These are phyloP conservation scores for Drosophila nannoptera DNA, from an alignment of 1,140 invertebrate genomes.

Conservation along the genomic window DNA sequence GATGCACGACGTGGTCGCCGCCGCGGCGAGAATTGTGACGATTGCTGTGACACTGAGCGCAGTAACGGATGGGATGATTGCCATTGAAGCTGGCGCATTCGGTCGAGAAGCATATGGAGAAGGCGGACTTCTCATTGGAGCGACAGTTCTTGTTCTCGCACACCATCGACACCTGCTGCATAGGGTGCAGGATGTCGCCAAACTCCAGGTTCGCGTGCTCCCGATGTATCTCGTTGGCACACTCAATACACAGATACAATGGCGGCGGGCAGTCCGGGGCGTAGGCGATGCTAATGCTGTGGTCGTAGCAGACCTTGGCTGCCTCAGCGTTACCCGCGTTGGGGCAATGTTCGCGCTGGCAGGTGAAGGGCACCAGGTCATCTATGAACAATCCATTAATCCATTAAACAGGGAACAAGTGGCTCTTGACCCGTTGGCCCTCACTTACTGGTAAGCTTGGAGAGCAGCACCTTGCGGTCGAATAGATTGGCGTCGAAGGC, in stretches of 20 bases:
- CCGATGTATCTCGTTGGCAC: slow-evolving; percentile 93
- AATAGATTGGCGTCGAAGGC: slow-evolving; percentile 96
- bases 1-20: slow-evolving; percentile 94
- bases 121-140: slow-evolving; percentile 93
- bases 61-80: slow-evolving; percentile 96
- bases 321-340: slow-evolving; percentile 91
- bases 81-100: slow-evolving; percentile 98
- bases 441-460: slow-evolving; percentile 91
- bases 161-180: slow-evolving; percentile 94
- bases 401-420: no score
- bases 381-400: slow-evolving; percentile 76
- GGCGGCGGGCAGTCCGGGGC: slow-evolving; percentile 93
- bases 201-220: slow-evolving; percentile 91
- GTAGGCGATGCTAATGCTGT: slow-evolving; percentile 90
- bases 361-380: slow-evolving; percentile 87
- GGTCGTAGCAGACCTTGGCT: slow-evolving; percentile 94
- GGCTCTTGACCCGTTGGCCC: no score
- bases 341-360: slow-evolving; percentile 91
- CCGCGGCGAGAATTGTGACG: slow-evolving; percentile 91
- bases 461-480: slow-evolving; percentile 92
- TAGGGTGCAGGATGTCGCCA: slow-evolving; percentile 95
- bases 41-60: slow-evolving; percentile 92
- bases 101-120: slow-evolving; percentile 97
- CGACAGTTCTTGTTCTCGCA: slow-evolving; percentile 99
- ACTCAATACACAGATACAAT: slow-evolving; percentile 97